These are phyloP conservation scores for Zoanthus gigantus DNA, from an alignment of 92 coral and sea anemone genomes.

Conservation along the genomic window DNA sequence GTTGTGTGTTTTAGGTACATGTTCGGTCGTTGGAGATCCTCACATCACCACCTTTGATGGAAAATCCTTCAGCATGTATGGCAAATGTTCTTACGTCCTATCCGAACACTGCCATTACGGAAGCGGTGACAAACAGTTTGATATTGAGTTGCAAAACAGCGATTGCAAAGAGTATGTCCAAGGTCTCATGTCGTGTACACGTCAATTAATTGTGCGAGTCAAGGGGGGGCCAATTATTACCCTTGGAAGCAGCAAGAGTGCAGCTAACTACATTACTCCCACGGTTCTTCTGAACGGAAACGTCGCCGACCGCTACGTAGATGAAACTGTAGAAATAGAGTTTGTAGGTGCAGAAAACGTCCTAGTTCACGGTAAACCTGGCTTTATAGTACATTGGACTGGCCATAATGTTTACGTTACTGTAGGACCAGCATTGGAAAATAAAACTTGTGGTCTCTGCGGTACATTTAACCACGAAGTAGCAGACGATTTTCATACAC, in stretches of 20 bases:
- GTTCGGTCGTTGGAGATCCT: conserved; percentile 81
- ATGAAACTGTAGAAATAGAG: conserved; percentile 70
- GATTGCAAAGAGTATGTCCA: conserved; percentile 40
- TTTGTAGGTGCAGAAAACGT: conserved; percentile 74
- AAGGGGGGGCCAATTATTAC: conserved; percentile 64
- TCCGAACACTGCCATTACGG: conserved; percentile 90
- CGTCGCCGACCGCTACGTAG: conserved; percentile 48
- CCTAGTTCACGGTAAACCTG: conserved; percentile 73
- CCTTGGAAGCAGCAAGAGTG: conserved; percentile 58
- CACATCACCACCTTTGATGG: conserved; percentile 91
- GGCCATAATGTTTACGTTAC: conserved; percentile 78
- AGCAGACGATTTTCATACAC: conserved; percentile 90
- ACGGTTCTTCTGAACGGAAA: conserved; percentile 60
- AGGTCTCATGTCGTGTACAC: conserved; percentile 58
- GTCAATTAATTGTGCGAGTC: conserved; percentile 73
- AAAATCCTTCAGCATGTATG: conserved; percentile 78
- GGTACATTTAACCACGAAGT: conserved; percentile 87
- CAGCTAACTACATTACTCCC: conserved; percentile 50
- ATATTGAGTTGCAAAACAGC: conserved; percentile 70
- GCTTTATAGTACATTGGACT: conserved; percentile 84
- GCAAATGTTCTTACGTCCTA: conserved; percentile 78
- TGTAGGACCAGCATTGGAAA: conserved; percentile 72
- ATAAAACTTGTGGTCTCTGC: conserved; percentile 95
- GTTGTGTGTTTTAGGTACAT: conserved; percentile 64
- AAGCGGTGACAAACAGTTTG: conserved; percentile 61